Conservation (phyloP, 2,888 invertebrate genomes). For the Eupeodes latifasciatus region DNA sequence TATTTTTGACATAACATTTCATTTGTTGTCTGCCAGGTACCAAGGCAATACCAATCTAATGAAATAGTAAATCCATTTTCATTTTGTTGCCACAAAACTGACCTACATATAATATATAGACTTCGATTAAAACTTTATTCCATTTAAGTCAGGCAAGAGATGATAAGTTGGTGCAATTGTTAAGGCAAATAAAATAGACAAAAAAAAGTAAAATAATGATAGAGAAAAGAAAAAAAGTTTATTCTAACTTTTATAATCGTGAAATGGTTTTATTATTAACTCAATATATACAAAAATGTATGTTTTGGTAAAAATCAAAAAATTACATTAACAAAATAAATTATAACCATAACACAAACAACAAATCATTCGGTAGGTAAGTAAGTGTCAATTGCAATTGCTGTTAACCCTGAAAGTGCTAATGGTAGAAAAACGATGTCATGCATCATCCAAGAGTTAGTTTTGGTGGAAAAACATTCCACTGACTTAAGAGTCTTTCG, state of each 20-base stretch:
- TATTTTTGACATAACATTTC: no score
- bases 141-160: neutral
- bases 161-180: neutral
- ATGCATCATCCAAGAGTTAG: slow-evolving; percentile 87
- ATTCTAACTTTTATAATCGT: slow-evolving; percentile 24
- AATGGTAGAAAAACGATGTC: slow-evolving; percentile 87
- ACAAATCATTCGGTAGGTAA: slow-evolving; percentile 25
- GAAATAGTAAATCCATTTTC: slow-evolving; percentile 50
- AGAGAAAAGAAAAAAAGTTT: neutral
- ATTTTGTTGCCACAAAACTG: slow-evolving; percentile 49
- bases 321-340: slow-evolving; percentile 53
- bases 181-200: neutral
- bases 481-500: slow-evolving; percentile 86
- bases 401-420: slow-evolving; percentile 86
- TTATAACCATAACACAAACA: slow-evolving; percentile 19
- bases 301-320: neutral
- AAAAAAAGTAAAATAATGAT: neutral
- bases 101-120: slow-evolving; percentile 36
- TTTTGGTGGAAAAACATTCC: slow-evolving; percentile 88
- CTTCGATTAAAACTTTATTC: slow-evolving; percentile 61
- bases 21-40: no score
- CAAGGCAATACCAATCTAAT: slow-evolving; percentile 19
- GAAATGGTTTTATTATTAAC: slow-evolving; percentile 56
- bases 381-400: slow-evolving; percentile 68
- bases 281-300: neutral